Evolutionary conservation across 1,140 invertebrate species (phyloP).

Genomic region (Drosophila kanapiae): DNA sequence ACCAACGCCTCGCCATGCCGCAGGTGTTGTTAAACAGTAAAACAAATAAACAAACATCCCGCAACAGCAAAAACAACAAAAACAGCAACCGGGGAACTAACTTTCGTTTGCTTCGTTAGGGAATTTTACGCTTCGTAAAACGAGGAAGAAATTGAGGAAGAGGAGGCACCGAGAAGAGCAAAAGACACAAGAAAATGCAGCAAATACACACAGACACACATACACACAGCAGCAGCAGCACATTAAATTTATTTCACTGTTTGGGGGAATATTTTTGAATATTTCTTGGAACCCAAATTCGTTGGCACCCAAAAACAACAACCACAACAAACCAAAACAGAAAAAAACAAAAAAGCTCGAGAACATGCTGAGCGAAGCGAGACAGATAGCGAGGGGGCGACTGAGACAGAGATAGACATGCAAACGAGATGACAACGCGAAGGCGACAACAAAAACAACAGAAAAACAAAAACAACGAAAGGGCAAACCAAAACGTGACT

Average conservation of each 20-base stretch:
- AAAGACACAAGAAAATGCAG: conserved; percentile 30
- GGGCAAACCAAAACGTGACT: conserved; percentile 70
- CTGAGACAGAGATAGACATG: conserved; percentile 52
- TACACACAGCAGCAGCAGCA: conserved; percentile 16
- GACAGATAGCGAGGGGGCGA: neutral
- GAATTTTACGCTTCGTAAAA: conserved; percentile 80
- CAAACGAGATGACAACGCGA: conserved; percentile 79
- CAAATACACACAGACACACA: neutral
- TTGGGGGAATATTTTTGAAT: conserved; percentile 79
- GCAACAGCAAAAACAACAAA: conserved; percentile 49
- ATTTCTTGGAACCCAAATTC: conserved; percentile 80
- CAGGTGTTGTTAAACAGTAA: conserved; percentile 82
- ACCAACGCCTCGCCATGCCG: conserved; percentile 41
- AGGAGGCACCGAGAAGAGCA: conserved; percentile 33
- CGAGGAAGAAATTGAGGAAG: conserved; percentile 36
- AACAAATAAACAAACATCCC: conserved; percentile 76
- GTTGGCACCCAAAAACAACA: conserved; percentile 45
- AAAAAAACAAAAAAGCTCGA: conserved; percentile 23
- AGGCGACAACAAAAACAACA: conserved; percentile 59
- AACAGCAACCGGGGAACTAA: conserved; percentile 63
- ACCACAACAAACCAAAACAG: neutral
- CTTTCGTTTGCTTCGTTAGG: conserved; percentile 79
- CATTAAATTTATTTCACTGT: conserved; percentile 80
- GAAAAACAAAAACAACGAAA: conserved; percentile 42
- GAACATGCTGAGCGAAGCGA: conserved; percentile 13